Percentiles rank a stretch among this genome's conserved stretches.
Conservation (phyloP, 2,888 invertebrate genomes). For the Sminthurinus aureus region DNA sequence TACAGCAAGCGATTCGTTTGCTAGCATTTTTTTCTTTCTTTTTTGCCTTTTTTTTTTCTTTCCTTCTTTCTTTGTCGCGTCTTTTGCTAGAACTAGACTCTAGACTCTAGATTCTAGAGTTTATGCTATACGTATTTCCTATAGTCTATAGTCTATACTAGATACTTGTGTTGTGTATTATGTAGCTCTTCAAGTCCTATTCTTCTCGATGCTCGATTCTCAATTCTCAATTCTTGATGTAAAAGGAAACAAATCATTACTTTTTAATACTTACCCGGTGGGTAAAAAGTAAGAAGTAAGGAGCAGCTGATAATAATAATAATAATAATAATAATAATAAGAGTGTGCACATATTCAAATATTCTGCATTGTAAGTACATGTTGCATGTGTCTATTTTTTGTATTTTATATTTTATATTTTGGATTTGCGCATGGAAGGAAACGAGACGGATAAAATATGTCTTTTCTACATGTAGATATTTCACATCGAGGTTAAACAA, state of each 20-base stretch:
- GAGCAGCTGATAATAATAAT: no score
- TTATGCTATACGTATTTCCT: no score
- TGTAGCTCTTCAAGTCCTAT: no score
- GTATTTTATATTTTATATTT: background rate
- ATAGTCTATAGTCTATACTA: no score
- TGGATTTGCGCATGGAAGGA: no score
- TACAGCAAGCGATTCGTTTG: constrained; percentile 44
- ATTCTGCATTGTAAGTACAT: constrained; percentile 1
- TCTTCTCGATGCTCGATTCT: no score
- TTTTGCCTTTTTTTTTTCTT: constrained; percentile 47
- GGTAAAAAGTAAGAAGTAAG: background rate
- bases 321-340: no score
- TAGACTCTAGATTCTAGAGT: background rate
- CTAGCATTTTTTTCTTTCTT: constrained; percentile 50
- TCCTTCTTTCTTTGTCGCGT: constrained; percentile 8
- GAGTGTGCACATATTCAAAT: background rate
- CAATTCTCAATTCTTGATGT: background rate
- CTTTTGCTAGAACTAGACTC: background rate
- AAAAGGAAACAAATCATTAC: constrained; percentile 12
- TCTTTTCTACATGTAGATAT: no score
- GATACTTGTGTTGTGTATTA: no score
- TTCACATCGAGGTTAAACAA: no score
- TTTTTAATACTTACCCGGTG: constrained; percentile 1
- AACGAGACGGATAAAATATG: no score
- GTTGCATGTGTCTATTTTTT: background rate